phyloP scores from a whole-genome alignment of 2,888 invertebrate species.

The Leucania comma region DNA sequence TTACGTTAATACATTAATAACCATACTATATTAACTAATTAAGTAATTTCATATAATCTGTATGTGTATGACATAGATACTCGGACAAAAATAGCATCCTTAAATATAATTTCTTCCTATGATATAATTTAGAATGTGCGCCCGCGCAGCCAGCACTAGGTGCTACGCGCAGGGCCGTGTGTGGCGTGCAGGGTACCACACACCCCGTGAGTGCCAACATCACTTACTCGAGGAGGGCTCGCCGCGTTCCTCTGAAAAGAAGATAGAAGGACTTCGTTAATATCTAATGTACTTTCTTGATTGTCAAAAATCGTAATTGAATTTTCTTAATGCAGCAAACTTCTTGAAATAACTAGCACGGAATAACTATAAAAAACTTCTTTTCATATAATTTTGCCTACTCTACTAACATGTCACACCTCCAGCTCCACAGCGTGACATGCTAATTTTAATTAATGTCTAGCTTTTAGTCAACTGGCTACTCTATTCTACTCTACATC shows the following conservation, averaged over 20 bases:
- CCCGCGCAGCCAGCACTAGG: slow-evolving; percentile 30
- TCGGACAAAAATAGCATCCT: slow-evolving; percentile 32
- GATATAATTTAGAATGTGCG: slow-evolving; percentile 36
- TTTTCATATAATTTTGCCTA: too few species aligned
- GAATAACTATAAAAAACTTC: too few species aligned
- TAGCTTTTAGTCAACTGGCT: too few species aligned
- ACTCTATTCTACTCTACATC: too few species aligned
- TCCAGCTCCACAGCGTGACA: too few species aligned
- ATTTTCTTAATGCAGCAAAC: too few species aligned
- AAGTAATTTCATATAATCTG: not conserved
- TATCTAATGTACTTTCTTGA: too few species aligned
- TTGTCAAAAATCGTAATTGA: too few species aligned
- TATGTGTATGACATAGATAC: slow-evolving; percentile 5
- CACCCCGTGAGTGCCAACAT: slow-evolving; percentile 65
- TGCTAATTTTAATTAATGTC: too few species aligned
- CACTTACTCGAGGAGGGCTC: slow-evolving; percentile 85
- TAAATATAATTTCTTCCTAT: slow-evolving; percentile 32
- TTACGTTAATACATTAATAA: not conserved
- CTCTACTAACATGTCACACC: too few species aligned
- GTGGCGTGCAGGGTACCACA: slow-evolving; percentile 32
- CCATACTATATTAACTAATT: not conserved
- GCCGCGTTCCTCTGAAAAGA: slow-evolving; percentile 76
- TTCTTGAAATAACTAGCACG: too few species aligned
- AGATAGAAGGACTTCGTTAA: not conserved
- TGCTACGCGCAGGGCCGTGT: slow-evolving; percentile 18